Evolutionary conservation across 1,140 invertebrate genomes (phyloP).

Genomic region (Pseudomyrmex gracilis): DNA sequence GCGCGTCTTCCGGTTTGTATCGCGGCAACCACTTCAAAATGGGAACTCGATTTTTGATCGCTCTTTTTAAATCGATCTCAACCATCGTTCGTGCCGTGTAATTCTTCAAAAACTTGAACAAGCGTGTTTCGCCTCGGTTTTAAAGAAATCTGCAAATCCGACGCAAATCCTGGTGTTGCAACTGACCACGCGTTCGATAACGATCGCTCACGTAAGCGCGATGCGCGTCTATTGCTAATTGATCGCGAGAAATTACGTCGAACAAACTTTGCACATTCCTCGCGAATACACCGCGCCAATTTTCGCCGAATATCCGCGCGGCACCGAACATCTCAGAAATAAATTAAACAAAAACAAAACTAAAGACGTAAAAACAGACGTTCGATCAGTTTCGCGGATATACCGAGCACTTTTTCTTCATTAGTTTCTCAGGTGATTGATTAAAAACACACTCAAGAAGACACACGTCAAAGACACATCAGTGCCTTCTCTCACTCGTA

Average conservation of each 20-base stretch:
- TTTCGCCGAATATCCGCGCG: neutral
- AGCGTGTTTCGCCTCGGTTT: too few relatives aligned
- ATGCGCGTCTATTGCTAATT: constrained; percentile 10
- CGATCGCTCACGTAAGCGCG: neutral
- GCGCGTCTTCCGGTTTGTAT: constrained; percentile 80
- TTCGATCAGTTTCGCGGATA: too few relatives aligned
- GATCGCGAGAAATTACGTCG: neutral
- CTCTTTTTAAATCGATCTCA: constrained; percentile 48
- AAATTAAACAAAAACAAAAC: too few relatives aligned
- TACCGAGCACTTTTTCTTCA: too few relatives aligned
- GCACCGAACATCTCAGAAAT: too few relatives aligned
- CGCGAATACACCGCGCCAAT: neutral
- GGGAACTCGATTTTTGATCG: constrained; percentile 79
- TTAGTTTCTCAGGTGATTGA: neutral
- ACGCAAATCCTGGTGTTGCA: too few relatives aligned
- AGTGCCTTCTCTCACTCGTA: neutral
- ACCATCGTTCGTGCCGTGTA: constrained; percentile 59
- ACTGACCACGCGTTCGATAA: neutral
- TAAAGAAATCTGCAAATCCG: neutral
- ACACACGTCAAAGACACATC: too few relatives aligned
- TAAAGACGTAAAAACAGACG: too few relatives aligned
- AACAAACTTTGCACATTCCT: neutral
- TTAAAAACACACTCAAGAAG: neutral
- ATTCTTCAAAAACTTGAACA: neutral
- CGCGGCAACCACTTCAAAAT: constrained; percentile 84